Percentiles rank a stretch among this genome's conserved stretches.
Evolutionary conservation across 2,113 vertebrate genomes (phyloP).

Genomic region (Trogon melanurus): DNA sequence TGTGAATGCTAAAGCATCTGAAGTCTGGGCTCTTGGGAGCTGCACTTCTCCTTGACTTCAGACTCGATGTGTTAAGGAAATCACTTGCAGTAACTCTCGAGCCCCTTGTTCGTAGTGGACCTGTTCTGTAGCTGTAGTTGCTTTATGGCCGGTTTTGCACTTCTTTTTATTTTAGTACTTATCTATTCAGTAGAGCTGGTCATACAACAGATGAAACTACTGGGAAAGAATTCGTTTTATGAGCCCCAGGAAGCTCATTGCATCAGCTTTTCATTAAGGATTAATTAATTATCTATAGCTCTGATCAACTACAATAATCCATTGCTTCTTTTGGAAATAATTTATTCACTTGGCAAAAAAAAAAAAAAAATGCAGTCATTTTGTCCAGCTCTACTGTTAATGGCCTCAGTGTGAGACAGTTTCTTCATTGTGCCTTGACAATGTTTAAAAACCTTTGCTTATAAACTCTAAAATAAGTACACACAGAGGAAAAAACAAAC

Average conservation of each 20-base stretch:
- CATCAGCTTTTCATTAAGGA: background rate
- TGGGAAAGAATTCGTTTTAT: background rate
- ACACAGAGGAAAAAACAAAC: background rate
- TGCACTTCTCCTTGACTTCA: background rate
- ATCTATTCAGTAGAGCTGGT: background rate
- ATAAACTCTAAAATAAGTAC: background rate
- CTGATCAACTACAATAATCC: background rate
- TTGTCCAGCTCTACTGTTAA: background rate
- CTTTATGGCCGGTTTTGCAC: constrained; percentile 36
- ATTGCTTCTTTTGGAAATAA: background rate
- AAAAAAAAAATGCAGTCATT: background rate
- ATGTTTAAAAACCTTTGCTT: background rate
- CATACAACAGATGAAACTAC: background rate
- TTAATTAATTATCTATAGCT: background rate
- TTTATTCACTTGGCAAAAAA: background rate
- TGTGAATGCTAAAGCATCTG: constrained; percentile 42
- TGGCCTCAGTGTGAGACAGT: background rate
- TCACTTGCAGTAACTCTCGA: background rate
- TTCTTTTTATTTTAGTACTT: constrained; percentile 13
- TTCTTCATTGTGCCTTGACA: background rate
- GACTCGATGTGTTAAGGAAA: background rate
- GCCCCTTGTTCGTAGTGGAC: background rate
- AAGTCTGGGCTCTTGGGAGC: background rate
- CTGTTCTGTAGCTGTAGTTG: background rate
- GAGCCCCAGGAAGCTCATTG: background rate